These are phyloP conservation scores for Drosophila buzzatii DNA, from an alignment of 2,888 invertebrate genomes.

Conservation along the genomic window DNA sequence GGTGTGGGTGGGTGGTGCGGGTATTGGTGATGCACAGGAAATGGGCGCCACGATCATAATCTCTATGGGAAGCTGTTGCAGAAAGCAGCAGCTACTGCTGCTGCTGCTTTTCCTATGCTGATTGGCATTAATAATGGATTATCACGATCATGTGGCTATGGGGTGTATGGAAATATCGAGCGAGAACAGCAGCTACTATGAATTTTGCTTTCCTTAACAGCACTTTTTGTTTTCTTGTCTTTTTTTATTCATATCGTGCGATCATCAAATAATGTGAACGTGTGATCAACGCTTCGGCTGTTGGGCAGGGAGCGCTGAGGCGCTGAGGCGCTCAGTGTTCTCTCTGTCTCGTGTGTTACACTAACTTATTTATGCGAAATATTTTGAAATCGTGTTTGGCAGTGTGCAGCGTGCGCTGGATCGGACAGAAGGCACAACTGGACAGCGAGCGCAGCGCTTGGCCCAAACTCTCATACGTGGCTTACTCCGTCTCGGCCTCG, in stretches of 20 bases:
- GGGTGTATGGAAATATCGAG: slow-evolving; percentile 83
- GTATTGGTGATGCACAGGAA: slow-evolving; percentile 40
- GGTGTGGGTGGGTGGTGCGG: slow-evolving; percentile 60
- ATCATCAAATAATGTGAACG: slow-evolving; percentile 83
- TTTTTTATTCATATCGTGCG: slow-evolving; percentile 80
- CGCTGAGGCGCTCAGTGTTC: slow-evolving; percentile 22
- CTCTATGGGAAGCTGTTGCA: slow-evolving; percentile 68
- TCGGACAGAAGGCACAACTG: slow-evolving; percentile 49
- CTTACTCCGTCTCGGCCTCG: slow-evolving; percentile 35
- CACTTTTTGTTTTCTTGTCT: slow-evolving; percentile 24
- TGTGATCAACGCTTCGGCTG: slow-evolving; percentile 80
- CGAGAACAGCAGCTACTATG: slow-evolving; percentile 43
- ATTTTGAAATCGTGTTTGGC: slow-evolving; percentile 82
- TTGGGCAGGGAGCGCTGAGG: slow-evolving; percentile 31
- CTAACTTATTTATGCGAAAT: slow-evolving; percentile 85
- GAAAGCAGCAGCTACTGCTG: slow-evolving; percentile 39
- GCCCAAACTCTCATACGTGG: slow-evolving; percentile 58
- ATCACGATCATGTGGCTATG: slow-evolving; percentile 81
- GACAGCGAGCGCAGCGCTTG: slow-evolving; percentile 39
- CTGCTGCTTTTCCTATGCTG: slow-evolving; percentile 80
- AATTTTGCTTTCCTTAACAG: slow-evolving; percentile 59
- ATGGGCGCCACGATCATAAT: slow-evolving; percentile 78
- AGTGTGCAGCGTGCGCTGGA: slow-evolving; percentile 77
- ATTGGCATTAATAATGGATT: slow-evolving; percentile 86
- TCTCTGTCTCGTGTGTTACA: slow-evolving; percentile 78